phyloP scores from a whole-genome alignment of 1,140 invertebrate genomes.

The silkworm (Bombyx mori) region DNA sequence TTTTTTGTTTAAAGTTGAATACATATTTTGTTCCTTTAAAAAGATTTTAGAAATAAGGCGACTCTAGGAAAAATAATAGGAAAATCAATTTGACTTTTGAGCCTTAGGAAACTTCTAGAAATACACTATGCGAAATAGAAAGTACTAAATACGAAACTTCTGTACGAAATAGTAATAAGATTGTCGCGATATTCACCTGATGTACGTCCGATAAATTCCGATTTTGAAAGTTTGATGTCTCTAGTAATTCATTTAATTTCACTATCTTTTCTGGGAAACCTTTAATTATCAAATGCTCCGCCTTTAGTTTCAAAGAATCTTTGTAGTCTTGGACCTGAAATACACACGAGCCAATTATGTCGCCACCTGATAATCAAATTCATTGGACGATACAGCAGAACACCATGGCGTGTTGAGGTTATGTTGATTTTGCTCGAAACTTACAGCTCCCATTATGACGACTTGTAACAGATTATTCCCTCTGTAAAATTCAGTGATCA shows the following conservation, averaged over 20 bases:
- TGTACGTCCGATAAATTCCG: slow-evolving; percentile 83
- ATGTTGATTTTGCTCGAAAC: slow-evolving; percentile 21
- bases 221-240: slow-evolving; percentile 84
- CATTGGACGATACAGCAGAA: slow-evolving; percentile 13
- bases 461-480: not conserved
- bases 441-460: slow-evolving; percentile 15
- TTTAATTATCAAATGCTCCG: slow-evolving; percentile 87
- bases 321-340: slow-evolving; percentile 87
- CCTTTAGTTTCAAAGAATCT: slow-evolving; percentile 84
- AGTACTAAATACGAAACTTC: not conserved
- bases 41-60: no score
- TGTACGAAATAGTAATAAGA: not conserved
- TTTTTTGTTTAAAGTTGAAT: no score
- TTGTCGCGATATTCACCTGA: slow-evolving; percentile 49
- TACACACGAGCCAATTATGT: slow-evolving; percentile 13
- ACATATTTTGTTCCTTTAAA: no score
- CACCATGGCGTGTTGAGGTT: slow-evolving; percentile 42
- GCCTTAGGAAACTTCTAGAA: not conserved
- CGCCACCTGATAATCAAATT: slow-evolving; percentile 9
- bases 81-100: slow-evolving; percentile 1
- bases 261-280: slow-evolving; percentile 93
- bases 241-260: slow-evolving; percentile 86
- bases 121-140: not conserved
- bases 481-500: no score
- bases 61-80: not conserved